Evolutionary conservation across 2,888 invertebrate species (phyloP).

Genomic region (Synanthedon tipuliformis): DNA sequence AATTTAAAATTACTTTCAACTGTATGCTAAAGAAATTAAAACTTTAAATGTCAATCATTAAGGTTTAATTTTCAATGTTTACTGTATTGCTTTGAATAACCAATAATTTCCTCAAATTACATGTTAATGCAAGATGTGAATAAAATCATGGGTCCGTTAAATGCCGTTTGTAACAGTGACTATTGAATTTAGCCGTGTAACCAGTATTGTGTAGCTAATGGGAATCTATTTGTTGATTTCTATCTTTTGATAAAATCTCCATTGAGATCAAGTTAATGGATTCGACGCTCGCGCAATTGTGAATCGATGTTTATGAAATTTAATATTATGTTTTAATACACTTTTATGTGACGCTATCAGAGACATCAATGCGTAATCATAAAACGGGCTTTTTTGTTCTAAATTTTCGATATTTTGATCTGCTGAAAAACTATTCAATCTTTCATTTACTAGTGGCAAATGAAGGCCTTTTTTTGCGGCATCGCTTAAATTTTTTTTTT

Average conservation of each 20-base stretch:
- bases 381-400: slow-evolving; percentile 6
- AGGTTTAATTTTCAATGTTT: no score
- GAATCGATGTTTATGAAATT: slow-evolving; percentile 28
- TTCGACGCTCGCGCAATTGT: slow-evolving; percentile 34
- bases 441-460: no score
- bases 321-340: slow-evolving; percentile 22
- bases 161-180: slow-evolving; percentile 13
- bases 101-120: no score
- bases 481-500: no score
- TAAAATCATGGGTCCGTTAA: neutral
- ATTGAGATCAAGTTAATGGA: slow-evolving; percentile 40
- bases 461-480: no score
- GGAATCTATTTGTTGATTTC: slow-evolving; percentile 47
- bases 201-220: slow-evolving; percentile 38
- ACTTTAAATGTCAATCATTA: no score
- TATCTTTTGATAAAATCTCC: slow-evolving; percentile 48
- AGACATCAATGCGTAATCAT: slow-evolving; percentile 26
- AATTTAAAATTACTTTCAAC: no score
- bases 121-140: neutral
- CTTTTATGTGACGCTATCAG: slow-evolving; percentile 8
- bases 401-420: no score
- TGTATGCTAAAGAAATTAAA: no score
- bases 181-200: slow-evolving; percentile 30
- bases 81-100: no score
- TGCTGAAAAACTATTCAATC: no score